Base-by-base conservation (phyloP, 53 echinoderm and acorn worm species). In the Paracentrotus lividus region DNA sequence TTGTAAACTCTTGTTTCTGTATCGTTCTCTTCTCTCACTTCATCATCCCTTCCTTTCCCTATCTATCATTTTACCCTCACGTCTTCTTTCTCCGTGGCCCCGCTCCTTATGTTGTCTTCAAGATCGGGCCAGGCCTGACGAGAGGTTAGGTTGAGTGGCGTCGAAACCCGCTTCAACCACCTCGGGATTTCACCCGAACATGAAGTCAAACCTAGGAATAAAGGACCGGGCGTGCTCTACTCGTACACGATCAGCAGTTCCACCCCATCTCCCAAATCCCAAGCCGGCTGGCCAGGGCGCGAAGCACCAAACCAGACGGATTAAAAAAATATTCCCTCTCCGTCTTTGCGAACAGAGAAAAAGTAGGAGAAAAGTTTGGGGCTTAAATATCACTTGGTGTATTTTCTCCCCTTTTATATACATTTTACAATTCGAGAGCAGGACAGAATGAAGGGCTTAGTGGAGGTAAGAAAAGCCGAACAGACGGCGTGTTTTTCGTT, bases 211-310 rank as follows among this genome's bases (percentile, higher is more conserved):
- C 75, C 44, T 90, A 29, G 65, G 66, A 31, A 89, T 43, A 61
- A 89, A 89, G 16, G 60, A 20, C 44, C 91, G 27, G 24, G 91
- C 75, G 91, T 72, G 91, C 91, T 72, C 75, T 40, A 58, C 10
- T 20, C 55, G 72, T 53, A 2, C 14, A 45, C 89, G 89, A 59
- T 42, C 89, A 59, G 42, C 38, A 47, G 90, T 89, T 72, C 54
- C 49, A 45, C 91, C 69, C 91, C 75, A 72, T 57, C 44, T 12
- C 91, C 12, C 91, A 90, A 90, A 72, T 90, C 91, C 91, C 91
- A 47, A 69, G 91, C 91, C 91, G 52, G 52, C 51, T 49, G 51
- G 86, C 86, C 86, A 56, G 16, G 56, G 86, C 56, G 36, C 38
- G 56, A 86, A 86, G 29, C 86, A 8, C 56, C 43, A 0, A 55